Conservation (phyloP, 2,113 vertebrate genomes). For the Albula glossodonta region DNA sequence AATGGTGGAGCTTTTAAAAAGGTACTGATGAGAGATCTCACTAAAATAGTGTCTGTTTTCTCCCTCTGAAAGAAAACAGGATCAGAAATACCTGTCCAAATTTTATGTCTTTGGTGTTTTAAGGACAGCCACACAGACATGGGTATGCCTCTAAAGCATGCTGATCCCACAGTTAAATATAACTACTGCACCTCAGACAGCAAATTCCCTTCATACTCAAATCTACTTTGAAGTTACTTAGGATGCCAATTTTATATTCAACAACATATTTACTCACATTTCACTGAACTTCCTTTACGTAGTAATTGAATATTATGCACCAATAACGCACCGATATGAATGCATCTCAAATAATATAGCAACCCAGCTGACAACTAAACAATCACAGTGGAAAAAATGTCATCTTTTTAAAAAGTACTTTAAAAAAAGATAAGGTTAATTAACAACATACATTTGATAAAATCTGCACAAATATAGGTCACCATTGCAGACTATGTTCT, state of each 20-base stretch:
- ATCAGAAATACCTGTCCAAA: conserved; percentile 15
- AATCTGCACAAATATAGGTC: conserved; percentile 3
- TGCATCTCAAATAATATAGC: background rate
- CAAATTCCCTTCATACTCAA: background rate
- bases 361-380: background rate
- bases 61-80: background rate
- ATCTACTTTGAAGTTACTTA: conserved; percentile 8
- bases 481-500: background rate
- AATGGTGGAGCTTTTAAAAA: background rate
- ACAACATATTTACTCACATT: background rate
- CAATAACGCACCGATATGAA: background rate
- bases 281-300: background rate
- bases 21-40: background rate
- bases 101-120: background rate
- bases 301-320: no score
- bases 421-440: conserved; percentile 19
- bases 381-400: conserved; percentile 3
- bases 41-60: background rate
- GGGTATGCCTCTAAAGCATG: background rate
- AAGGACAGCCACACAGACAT: background rate
- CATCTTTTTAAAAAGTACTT: conserved; percentile 9
- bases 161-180: background rate
- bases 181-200: background rate
- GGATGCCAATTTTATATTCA: conserved; percentile 3
- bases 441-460: conserved; percentile 20